These are phyloP conservation scores for Cecidostiba fungosa DNA, from an alignment of 2,888 invertebrate species.

Conservation along the genomic window DNA sequence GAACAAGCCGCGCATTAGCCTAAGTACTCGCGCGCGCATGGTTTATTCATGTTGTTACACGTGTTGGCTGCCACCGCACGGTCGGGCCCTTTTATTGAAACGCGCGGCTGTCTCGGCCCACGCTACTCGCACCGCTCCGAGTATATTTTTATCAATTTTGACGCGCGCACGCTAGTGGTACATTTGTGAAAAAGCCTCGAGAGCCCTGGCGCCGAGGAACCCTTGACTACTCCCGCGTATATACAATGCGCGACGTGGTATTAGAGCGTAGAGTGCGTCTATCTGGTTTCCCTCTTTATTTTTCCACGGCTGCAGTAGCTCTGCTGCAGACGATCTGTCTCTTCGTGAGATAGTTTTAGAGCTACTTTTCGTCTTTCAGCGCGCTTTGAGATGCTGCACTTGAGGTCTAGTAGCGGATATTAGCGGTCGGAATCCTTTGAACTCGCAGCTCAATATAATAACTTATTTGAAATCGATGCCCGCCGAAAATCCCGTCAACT, in stretches of 20 bases:
- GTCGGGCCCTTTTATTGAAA: not conserved
- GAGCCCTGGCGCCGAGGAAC: conserved; percentile 23
- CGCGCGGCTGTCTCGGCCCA: not conserved
- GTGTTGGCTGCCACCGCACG: not conserved
- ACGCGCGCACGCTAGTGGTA: not conserved
- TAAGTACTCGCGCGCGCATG: conserved; percentile 38
- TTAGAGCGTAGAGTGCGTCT: too few species aligned
- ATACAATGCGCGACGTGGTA: too few species aligned
- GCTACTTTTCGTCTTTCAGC: conserved; percentile 5
- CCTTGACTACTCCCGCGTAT: conserved; percentile 28
- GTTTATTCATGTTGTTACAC: conserved; percentile 46
- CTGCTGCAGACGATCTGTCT: too few species aligned
- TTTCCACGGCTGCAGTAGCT: too few species aligned
- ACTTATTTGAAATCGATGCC: too few species aligned
- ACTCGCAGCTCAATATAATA: too few species aligned
- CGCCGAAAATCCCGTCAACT: too few species aligned
- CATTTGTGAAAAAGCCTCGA: not conserved
- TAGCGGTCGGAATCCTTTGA: too few species aligned
- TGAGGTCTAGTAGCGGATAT: too few species aligned
- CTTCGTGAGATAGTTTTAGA: too few species aligned
- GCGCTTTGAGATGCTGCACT: not conserved
- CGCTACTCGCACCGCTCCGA: too few species aligned
- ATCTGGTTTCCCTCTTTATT: conserved; percentile 56
- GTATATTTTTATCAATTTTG: not conserved
- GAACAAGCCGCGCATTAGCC: conserved; percentile 44